Conservation (phyloP, 2,113 vertebrate genomes). For the Meriones unguiculatus region DNA sequence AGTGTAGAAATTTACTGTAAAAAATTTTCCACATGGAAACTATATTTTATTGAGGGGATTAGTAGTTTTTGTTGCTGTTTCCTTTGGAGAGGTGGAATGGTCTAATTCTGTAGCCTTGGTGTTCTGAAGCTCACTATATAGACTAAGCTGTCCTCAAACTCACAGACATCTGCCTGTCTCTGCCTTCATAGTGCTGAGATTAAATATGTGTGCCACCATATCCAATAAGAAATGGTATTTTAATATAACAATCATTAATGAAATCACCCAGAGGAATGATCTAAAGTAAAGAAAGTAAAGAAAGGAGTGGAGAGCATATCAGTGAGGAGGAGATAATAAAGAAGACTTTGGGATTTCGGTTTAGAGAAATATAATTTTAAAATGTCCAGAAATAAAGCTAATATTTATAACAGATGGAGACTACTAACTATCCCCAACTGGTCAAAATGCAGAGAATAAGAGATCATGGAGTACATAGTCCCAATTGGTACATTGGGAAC, state of each 20-base stretch:
- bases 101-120: neutral
- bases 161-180: neutral
- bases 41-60: neutral
- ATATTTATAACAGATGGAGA: neutral
- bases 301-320: neutral
- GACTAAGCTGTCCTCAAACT: neutral
- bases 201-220: neutral
- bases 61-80: no score
- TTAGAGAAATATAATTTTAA: constrained; percentile 3
- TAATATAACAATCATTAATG: neutral
- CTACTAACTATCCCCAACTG: neutral
- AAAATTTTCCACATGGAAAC: neutral
- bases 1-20: neutral
- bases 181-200: no score
- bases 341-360: neutral
- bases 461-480: neutral
- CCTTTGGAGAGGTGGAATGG: neutral
- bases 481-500: neutral
- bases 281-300: neutral
- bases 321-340: neutral
- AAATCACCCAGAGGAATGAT: neutral
- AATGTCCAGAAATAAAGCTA: neutral
- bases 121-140: neutral
- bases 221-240: neutral
- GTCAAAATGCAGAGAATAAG: neutral